Evolutionary conservation across 2,888 invertebrate species (phyloP).

Genomic region (Brassicogethes aeneus): DNA sequence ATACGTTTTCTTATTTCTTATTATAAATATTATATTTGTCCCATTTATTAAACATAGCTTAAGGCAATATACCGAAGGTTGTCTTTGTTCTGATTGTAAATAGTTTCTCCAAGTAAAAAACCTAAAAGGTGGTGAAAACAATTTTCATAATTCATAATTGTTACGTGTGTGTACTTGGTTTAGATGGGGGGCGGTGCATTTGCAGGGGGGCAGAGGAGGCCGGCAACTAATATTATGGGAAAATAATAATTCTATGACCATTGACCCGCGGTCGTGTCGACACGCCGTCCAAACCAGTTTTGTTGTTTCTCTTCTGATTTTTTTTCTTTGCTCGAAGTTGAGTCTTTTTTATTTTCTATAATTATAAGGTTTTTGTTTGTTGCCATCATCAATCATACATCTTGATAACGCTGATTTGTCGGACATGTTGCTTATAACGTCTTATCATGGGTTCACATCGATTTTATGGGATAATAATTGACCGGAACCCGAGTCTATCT

Average conservation of each 20-base stretch:
- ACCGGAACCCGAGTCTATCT: slow-evolving; percentile 17
- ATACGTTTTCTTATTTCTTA: too few species aligned
- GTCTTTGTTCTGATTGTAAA: too few species aligned
- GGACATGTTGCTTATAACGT: slow-evolving; percentile 29
- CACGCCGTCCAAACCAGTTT: slow-evolving; percentile 30
- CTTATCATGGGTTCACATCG: slow-evolving; percentile 33
- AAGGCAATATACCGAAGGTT: too few species aligned
- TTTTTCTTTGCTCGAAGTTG: slow-evolving; percentile 4
- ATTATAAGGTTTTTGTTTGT: slow-evolving; percentile 38
- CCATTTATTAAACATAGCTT: too few species aligned
- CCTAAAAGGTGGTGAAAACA: too few species aligned
- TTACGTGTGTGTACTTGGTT: not conserved
- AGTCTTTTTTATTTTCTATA: slow-evolving; percentile 28
- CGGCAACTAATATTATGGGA: slow-evolving; percentile 29
- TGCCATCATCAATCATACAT: slow-evolving; percentile 38
- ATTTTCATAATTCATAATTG: slow-evolving; percentile 18
- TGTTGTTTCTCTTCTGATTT: too few species aligned
- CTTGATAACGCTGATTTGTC: slow-evolving; percentile 38
- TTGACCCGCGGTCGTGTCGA: slow-evolving; percentile 37
- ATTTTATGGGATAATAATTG: slow-evolving; percentile 28
- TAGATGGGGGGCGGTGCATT: too few species aligned
- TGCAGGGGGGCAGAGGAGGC: too few species aligned
- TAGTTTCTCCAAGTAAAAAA: too few species aligned
- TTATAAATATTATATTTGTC: too few species aligned
- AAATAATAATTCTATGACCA: slow-evolving; percentile 39